Evolutionary conservation across 2,888 invertebrate genomes (phyloP), one percentile per base, ranked within the genome.

Genomic region (Chaetogeoica ovagalla): DNA sequence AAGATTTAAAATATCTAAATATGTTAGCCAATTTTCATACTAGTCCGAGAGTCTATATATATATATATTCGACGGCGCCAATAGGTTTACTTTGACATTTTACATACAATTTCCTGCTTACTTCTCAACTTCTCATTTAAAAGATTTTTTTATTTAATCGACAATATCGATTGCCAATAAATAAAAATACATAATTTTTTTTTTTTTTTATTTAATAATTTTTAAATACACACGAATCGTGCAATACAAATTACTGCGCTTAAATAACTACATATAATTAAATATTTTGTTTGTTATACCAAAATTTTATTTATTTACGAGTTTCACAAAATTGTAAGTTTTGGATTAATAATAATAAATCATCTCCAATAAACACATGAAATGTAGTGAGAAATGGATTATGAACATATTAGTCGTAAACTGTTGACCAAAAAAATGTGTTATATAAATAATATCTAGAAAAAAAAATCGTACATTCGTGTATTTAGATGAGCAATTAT

Each of bases 381-480:
- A 73, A 11, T 62, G 37, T 5, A 2, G n/a, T 55, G 63, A 73
- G 30, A 74, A 21, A 37, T 30, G 21, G 15, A 63, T 37, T 52
- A 7, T 52, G 9, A 73, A 30, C 0, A 62, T 17, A 43, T 7
- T 37, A 43, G 21, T 57, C 21, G 59, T 23, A 60, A 62, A 73
- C 62, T 59, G 5, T 39, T 73, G 11, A 13, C 11, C 9, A 65
- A 3, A 57, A 68, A 63, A 39, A 43, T 52, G 37, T 65, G 39
- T 21, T 23, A 74, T 13, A 66, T 43, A 55, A 39, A 57, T 19
- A 39, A 43, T n/a, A 43, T 55, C 57, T 71, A 71, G n/a, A 55
- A 70, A 60, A 69, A 55, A 48, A 48, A 48, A 13, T 15, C 21
- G n/a, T 23, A 60, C 37, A 59, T n/a, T 62, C 13, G 17, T 37